These are phyloP conservation scores for Dryobota labecula DNA, from an alignment of 2,888 invertebrate species.

Conservation along the genomic window DNA sequence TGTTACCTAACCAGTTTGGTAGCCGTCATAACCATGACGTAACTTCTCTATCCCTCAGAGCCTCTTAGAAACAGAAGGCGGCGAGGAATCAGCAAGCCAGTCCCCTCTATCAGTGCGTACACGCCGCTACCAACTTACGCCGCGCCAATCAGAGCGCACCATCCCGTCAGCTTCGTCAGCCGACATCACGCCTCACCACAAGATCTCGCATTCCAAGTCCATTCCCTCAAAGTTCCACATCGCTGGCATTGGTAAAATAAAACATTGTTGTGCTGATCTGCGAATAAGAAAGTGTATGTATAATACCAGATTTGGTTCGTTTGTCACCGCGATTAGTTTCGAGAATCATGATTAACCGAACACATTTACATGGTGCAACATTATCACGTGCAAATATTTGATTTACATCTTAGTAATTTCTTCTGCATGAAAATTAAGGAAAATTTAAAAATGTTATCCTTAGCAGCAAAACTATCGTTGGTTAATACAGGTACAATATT, in stretches of 20 bases:
- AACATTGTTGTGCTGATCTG: constrained; percentile 56
- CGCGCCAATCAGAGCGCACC: constrained; percentile 95
- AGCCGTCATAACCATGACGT: neutral
- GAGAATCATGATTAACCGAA: constrained; percentile 14
- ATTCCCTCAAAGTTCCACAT: constrained; percentile 90
- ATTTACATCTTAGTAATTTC: neutral
- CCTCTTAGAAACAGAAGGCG: constrained; percentile 94
- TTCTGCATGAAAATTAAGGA: neutral
- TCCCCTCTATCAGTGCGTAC: constrained; percentile 95
- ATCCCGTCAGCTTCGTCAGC: constrained; percentile 92
- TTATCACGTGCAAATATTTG: constrained; percentile 8
- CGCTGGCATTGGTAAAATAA: constrained; percentile 92
- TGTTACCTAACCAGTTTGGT: neutral
- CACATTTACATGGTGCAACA: constrained; percentile 19
- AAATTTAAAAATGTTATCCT: neutral
- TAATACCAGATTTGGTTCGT: constrained; percentile 46
- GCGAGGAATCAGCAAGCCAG: constrained; percentile 94
- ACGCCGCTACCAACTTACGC: constrained; percentile 94
- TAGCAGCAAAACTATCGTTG: neutral
- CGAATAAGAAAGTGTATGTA: constrained; percentile 55
- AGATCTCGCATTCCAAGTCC: constrained; percentile 88
- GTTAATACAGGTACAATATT: neutral
- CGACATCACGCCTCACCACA: constrained; percentile 93
- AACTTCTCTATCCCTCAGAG: constrained; percentile 88
- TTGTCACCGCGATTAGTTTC: constrained; percentile 47